Conservation (phyloP, 2,888 invertebrate genomes). For the Lasioglossum figueresi region DNA sequence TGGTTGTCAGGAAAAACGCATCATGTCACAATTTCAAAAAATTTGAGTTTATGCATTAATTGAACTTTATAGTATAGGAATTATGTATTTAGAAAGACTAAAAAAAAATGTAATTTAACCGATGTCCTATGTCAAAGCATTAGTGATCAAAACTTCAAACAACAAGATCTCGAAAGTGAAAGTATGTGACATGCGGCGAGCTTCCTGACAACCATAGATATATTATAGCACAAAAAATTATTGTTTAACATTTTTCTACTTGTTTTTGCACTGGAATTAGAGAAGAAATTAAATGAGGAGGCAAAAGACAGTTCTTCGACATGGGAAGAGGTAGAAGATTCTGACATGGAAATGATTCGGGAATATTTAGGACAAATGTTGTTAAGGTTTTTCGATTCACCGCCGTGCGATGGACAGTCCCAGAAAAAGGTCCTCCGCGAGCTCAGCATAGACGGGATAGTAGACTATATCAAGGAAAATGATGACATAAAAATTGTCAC, state of each 20-base stretch:
- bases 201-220: too few relatives aligned
- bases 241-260: neutral
- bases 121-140: too few relatives aligned
- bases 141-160: too few relatives aligned
- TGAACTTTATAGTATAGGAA: too few relatives aligned
- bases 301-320: constrained; percentile 59
- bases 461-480: constrained; percentile 90
- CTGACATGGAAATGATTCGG: constrained; percentile 87
- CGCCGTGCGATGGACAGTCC: constrained; percentile 76
- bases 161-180: too few relatives aligned
- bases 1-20: too few relatives aligned
- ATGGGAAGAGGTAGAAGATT: constrained; percentile 79
- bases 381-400: constrained; percentile 86
- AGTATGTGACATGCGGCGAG: too few relatives aligned
- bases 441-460: constrained; percentile 90
- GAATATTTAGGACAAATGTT: constrained; percentile 88
- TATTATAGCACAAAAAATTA: neutral
- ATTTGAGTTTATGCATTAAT: too few relatives aligned
- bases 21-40: too few relatives aligned
- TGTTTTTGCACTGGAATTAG: constrained; percentile 33
- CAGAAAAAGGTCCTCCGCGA: constrained; percentile 87
- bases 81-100: too few relatives aligned
- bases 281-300: constrained; percentile 49
- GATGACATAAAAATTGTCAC: constrained; percentile 94
- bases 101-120: too few relatives aligned